Evolutionary conservation across 2,113 vertebrate genomes (phyloP), one percentile per base, ranked within the genome.

Genomic region (Pao palembangensis): DNA sequence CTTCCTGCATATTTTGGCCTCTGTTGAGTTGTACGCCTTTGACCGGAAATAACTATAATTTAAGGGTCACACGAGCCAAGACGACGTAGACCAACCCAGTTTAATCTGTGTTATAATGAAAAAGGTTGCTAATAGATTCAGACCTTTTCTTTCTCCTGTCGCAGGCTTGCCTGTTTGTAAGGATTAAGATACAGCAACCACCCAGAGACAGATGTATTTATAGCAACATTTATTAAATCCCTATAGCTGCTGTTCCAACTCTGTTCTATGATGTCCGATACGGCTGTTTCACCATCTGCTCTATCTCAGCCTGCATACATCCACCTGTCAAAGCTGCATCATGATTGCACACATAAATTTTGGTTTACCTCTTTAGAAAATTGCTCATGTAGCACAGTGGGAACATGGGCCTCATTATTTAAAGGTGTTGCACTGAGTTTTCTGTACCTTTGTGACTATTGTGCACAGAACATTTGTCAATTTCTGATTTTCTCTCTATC

Each of bases 21-120:
- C 73, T 73, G 69, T 79, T 85, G 78, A 84, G 48, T 81, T 79
- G 74, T 59, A 67, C 55, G 53, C 56, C 76, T 69, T 79, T 55
- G 61, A 81, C 79, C 78, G 18, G 8, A 86, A 86, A 76, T 70
- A 71, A 55, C 59, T 42, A 49, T 77, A 61, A 88, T 85, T 81
- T 76, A 84, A 84, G 71, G 81, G 75, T 38, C 62, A 68, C 71
- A 77, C 64, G 79, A 83, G 69, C 67, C 58, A 38, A 64, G 44
- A 59, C 73, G 78, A 78, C 38, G 51, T 55, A 70, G 53, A 68
- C 60, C 56, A 61, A 62, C 54, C 60, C 52, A 0, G 25, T 75
- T 79, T 78, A 75, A 81, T 86, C 79, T 75, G 54, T 11, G 51
- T n/a, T 69, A 63, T 69, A 61, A 53, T 38, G 61, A 52, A 18